Evolutionary conservation across 2,797 vertebrate genomes (phyloP).

Genomic region (Pristis pectinata): DNA sequence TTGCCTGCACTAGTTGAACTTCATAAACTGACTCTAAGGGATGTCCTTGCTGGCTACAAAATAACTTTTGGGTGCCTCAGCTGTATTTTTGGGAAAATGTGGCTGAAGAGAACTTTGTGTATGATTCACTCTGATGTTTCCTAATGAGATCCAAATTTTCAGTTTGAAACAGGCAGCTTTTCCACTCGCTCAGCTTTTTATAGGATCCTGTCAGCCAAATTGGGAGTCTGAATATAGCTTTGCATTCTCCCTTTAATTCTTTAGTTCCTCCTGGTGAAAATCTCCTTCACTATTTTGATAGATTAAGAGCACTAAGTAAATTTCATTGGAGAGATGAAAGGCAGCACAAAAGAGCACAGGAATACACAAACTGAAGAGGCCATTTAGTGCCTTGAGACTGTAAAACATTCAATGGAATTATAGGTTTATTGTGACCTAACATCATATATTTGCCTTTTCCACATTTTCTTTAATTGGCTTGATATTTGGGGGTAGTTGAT

Average conservation of each 20-base stretch:
- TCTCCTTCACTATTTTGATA: too few relatives aligned
- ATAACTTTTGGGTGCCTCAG: not conserved
- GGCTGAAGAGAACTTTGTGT: not conserved
- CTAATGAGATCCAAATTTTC: not conserved
- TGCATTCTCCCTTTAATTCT: too few relatives aligned
- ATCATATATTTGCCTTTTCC: too few relatives aligned
- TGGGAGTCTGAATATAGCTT: not conserved
- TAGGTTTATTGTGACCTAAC: too few relatives aligned
- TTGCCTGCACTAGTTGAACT: not conserved
- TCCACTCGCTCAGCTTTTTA: not conserved
- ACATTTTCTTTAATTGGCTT: too few relatives aligned
- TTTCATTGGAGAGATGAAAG: not conserved
- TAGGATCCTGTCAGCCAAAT: not conserved
- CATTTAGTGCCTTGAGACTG: too few relatives aligned
- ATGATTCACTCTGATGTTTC: not conserved
- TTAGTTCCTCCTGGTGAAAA: too few relatives aligned
- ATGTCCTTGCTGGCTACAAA: not conserved
- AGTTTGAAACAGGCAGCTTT: not conserved
- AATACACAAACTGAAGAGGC: too few relatives aligned
- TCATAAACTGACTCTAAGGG: too few relatives aligned
- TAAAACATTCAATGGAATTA: too few relatives aligned
- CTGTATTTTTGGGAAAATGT: not conserved
- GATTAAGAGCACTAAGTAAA: not conserved
- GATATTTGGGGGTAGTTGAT: too few relatives aligned
- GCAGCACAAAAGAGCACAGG: too few relatives aligned